phyloP scores from a whole-genome alignment of 2,797 vertebrate genomes.

The Merluccius polli region DNA sequence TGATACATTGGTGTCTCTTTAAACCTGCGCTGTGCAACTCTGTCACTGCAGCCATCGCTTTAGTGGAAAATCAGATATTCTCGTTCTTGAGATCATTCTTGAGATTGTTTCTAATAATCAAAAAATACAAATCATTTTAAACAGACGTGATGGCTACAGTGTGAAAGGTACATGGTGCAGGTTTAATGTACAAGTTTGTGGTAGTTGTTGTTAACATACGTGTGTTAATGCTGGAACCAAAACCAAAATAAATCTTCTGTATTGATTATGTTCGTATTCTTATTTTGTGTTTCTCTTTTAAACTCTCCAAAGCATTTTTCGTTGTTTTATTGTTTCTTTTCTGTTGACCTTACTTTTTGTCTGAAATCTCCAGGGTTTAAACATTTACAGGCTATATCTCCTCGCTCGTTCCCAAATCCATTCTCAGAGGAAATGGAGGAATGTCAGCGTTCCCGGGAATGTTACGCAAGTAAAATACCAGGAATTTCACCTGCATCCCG shows the following conservation, averaged over 20 bases:
- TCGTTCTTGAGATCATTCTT: neutral
- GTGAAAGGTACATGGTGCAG: neutral
- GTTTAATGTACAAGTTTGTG: no score
- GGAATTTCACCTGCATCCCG: neutral
- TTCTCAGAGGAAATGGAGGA: slow-evolving; percentile 6
- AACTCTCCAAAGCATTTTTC: neutral
- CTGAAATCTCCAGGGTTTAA: neutral
- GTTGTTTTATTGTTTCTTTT: neutral
- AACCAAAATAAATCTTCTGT: neutral
- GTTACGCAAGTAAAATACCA: neutral
- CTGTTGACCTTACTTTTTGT: neutral
- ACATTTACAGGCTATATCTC: neutral
- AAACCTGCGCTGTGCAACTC: neutral
- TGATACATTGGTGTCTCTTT: neutral
- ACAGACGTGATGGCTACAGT: neutral
- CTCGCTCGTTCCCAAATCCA: neutral
- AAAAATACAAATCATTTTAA: neutral
- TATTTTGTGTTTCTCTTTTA: no score
- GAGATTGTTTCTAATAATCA: neutral
- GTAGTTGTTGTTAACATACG: no score
- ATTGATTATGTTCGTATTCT: no score
- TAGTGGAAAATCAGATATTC: neutral
- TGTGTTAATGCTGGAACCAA: neutral
- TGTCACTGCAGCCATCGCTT: neutral
- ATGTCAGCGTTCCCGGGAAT: neutral